phyloP scores from a whole-genome alignment of 2,888 invertebrate genomes.

The Limnephilus lunatus region DNA sequence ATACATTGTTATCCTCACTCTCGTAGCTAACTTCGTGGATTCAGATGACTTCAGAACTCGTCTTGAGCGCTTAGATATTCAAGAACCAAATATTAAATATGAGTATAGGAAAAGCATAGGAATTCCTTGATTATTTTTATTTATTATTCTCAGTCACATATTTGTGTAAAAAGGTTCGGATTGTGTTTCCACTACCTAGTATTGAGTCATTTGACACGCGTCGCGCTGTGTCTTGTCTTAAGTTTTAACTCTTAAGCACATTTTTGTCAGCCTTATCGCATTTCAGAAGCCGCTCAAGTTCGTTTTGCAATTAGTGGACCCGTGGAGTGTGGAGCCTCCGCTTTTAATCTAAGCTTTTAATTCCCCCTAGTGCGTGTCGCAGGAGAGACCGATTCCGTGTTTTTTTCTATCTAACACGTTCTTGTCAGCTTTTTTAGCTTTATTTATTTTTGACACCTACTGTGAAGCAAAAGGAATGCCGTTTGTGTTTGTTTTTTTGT shows the following conservation, averaged over 20 bases:
- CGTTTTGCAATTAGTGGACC: slow-evolving; percentile 29
- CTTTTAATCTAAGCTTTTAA: slow-evolving; percentile 32
- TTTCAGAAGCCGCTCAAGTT: slow-evolving; percentile 36
- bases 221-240: background rate
- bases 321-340: background rate
- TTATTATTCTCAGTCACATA: background rate
- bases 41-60: background rate
- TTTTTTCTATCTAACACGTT: slow-evolving; percentile 4
- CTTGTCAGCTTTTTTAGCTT: background rate
- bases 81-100: background rate
- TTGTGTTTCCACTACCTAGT: background rate
- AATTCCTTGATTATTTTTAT: background rate
- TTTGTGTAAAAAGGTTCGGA: background rate
- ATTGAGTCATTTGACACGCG: background rate
- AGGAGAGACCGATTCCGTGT: background rate
- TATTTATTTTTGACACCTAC: background rate
- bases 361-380: background rate
- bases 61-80: background rate
- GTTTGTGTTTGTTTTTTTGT: background rate
- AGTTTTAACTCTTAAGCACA: background rate
- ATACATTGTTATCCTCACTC: background rate
- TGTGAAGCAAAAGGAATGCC: background rate
- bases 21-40: background rate
- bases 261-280: slow-evolving; percentile 25
- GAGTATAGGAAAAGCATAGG: background rate